A percentile compares a stretch with the other conserved stretches of the same genome.
Evolutionary conservation across 2,797 vertebrate genomes (phyloP).

Genomic region (Silurus aristotelis): DNA sequence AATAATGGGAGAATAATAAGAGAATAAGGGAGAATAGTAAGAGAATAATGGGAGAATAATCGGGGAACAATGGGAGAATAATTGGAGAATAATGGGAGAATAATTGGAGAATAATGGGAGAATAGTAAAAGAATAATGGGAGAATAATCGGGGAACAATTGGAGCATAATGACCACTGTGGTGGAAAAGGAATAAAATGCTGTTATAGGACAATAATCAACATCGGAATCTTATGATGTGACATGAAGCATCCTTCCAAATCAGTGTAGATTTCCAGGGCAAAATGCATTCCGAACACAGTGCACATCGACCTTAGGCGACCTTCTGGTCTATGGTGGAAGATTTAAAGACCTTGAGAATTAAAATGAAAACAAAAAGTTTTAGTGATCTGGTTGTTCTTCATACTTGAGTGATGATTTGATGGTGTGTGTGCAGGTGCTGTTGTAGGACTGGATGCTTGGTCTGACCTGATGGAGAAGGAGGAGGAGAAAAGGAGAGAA

Average conservation of each 20-base stretch:
- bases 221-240: neutral
- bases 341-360: neutral
- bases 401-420: neutral
- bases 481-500: neutral
- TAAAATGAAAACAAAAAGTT: neutral
- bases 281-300: neutral
- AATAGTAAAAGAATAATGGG: too few species aligned
- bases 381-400: neutral
- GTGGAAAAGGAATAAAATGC: neutral
- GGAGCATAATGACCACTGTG: neutral
- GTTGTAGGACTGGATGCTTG: neutral
- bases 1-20: neutral
- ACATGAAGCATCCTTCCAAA: too few species aligned
- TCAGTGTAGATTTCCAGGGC: neutral
- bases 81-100: neutral
- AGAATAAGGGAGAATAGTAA: too few species aligned
- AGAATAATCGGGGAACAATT: too few species aligned
- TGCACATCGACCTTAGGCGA: neutral
- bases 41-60: too few species aligned
- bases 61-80: too few species aligned
- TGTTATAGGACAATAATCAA: neutral
- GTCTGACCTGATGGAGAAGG: conserved; percentile 31
- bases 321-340: neutral
- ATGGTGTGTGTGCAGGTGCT: neutral
- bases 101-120: too few species aligned